Evolutionary conservation across 2,113 vertebrate species (phyloP).

Genomic region (Struthidea cinerea): DNA sequence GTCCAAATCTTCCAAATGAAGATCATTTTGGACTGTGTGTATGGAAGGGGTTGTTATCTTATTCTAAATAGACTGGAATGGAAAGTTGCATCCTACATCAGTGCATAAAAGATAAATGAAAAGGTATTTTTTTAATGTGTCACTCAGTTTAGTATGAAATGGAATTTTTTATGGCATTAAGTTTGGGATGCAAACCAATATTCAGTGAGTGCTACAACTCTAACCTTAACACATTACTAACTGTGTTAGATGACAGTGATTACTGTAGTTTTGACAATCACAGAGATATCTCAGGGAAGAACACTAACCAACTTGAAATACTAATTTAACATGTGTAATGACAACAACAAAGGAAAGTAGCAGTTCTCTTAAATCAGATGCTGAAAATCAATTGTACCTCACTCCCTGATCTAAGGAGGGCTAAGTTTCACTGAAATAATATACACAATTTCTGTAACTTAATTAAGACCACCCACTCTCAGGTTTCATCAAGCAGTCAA

Average conservation of each 20-base stretch:
- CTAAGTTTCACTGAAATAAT: neutral
- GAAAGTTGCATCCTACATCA: neutral
- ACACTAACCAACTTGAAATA: neutral
- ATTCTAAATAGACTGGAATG: constrained; percentile 5
- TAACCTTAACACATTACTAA: neutral
- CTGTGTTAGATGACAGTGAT: neutral
- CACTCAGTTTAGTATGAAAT: constrained; percentile 25
- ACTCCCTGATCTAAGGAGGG: neutral
- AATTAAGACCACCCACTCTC: neutral
- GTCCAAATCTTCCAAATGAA: neutral
- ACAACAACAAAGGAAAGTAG: neutral
- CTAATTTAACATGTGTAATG: neutral
- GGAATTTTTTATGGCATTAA: neutral
- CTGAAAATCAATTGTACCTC: neutral
- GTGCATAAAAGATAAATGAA: neutral
- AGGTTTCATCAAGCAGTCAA: neutral
- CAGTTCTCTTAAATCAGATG: neutral
- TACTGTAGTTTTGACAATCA: neutral
- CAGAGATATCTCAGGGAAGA: neutral
- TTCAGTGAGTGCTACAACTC: neutral
- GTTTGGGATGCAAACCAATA: neutral
- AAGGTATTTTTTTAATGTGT: neutral
- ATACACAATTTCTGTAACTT: neutral
- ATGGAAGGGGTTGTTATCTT: neutral
- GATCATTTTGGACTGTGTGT: neutral